A percentile compares a stretch with the other conserved stretches of the same genome.
Evolutionary conservation across 1,140 invertebrate genomes (phyloP).

Genomic region (Drosophila orosa): DNA sequence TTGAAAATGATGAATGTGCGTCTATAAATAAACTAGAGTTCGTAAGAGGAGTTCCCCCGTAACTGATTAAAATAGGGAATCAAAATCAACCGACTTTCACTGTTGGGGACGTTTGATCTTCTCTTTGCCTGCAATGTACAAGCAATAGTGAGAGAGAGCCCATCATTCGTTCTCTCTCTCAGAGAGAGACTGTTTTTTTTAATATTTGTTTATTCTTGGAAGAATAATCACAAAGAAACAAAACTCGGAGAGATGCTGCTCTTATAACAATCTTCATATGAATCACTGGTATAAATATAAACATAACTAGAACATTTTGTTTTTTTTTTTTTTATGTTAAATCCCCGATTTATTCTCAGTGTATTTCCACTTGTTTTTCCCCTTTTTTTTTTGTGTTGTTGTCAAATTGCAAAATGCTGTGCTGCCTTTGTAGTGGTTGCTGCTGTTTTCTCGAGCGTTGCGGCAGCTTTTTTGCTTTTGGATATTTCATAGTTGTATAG

Average conservation of each 20-base stretch:
- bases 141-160: neutral
- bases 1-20: neutral
- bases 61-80: neutral
- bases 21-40: neutral
- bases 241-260: no score
- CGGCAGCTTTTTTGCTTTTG: constrained; percentile 27
- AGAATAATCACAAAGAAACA: no score
- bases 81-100: neutral
- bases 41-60: neutral
- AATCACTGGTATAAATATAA: neutral
- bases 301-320: neutral
- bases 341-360: constrained; percentile 4
- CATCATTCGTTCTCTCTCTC: no score
- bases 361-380: constrained; percentile 41
- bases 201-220: neutral
- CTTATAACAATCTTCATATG: no score
- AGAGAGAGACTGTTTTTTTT: neutral
- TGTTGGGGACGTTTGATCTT: neutral
- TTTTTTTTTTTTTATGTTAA: constrained; percentile 29
- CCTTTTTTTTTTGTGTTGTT: constrained; percentile 45
- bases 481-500: constrained; percentile 28
- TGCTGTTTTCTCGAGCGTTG: constrained; percentile 64
- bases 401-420: constrained; percentile 58
- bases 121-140: neutral
- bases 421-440: constrained; percentile 38